These are phyloP conservation scores for Euwallacea similis DNA, from an alignment of 1,140 invertebrate genomes.

Conservation along the genomic window DNA sequence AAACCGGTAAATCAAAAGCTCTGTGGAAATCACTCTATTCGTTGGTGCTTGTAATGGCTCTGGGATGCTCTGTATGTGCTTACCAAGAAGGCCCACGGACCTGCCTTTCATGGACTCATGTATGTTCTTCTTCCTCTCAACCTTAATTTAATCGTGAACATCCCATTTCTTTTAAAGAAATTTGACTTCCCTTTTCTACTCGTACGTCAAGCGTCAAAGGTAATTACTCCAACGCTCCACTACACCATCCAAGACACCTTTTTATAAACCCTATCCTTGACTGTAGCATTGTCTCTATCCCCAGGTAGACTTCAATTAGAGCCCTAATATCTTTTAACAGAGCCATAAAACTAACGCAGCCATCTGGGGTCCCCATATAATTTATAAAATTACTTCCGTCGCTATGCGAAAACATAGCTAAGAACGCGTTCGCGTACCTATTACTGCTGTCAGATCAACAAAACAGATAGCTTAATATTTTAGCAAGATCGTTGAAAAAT, in stretches of 20 bases:
- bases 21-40: too few species aligned
- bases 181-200: background rate
- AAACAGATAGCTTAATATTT: constrained; percentile 28
- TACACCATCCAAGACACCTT: too few species aligned
- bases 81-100: too few species aligned
- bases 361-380: constrained; percentile 20
- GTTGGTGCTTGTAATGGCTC: too few species aligned
- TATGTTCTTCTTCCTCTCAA: background rate
- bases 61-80: too few species aligned
- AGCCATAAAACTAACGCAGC: constrained; percentile 17
- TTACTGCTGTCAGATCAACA: constrained; percentile 13
- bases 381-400: constrained; percentile 19
- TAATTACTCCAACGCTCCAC: background rate
- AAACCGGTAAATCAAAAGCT: too few species aligned
- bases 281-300: background rate
- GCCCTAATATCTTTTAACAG: constrained; percentile 15
- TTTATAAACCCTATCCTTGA: too few species aligned
- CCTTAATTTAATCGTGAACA: background rate
- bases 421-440: constrained; percentile 16
- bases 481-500: constrained; percentile 20
- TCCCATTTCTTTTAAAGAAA: background rate
- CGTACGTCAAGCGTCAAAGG: background rate
- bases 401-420: constrained; percentile 23
- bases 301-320: constrained; percentile 7
- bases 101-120: too few species aligned